These are phyloP conservation scores for Caenorhabditis remanei DNA, from an alignment of 1,140 invertebrate species.

Conservation along the genomic window DNA sequence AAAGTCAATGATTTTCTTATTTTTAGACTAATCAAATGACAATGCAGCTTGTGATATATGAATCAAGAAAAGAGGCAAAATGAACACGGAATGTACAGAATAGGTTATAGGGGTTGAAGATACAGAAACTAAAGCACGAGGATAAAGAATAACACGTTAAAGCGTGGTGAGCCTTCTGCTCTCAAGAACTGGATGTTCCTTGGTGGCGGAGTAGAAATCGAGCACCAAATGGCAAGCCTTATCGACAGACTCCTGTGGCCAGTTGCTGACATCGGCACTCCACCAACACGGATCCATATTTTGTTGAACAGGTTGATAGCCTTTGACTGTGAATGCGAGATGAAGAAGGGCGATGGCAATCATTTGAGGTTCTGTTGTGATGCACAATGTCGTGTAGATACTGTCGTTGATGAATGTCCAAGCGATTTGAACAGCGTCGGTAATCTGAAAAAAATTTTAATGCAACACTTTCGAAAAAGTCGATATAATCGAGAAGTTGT, in stretches of 20 bases:
- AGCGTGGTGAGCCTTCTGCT: background rate
- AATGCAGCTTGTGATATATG: no score
- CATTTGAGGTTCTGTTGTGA: constrained; percentile 97
- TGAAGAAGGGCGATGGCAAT: constrained; percentile 76
- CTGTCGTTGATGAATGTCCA: constrained; percentile 99
- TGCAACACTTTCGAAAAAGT: no score
- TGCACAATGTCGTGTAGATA: constrained; percentile 92
- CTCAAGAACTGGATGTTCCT: constrained; percentile 6
- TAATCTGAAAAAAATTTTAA: constrained; percentile 81
- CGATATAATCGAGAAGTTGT: no score
- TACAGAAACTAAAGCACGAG: background rate
- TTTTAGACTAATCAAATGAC: background rate
- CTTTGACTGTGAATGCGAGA: constrained; percentile 69
- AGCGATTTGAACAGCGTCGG: constrained; percentile 98
- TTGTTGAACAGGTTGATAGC: constrained; percentile 31
- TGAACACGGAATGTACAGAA: no score
- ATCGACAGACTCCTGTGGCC: constrained; percentile 25
- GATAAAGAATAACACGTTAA: background rate
- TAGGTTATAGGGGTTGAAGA: no score
- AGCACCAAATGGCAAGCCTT: constrained; percentile 44
- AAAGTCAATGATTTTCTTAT: background rate
- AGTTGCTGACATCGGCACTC: constrained; percentile 25
- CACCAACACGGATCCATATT: constrained; percentile 52
- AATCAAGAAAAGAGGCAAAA: no score
- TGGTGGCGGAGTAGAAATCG: constrained; percentile 36